Percentiles rank a stretch among this genome's conserved stretches.
Evolutionary conservation across 2,888 invertebrate species (phyloP).

Genomic region (Heliconius erato): DNA sequence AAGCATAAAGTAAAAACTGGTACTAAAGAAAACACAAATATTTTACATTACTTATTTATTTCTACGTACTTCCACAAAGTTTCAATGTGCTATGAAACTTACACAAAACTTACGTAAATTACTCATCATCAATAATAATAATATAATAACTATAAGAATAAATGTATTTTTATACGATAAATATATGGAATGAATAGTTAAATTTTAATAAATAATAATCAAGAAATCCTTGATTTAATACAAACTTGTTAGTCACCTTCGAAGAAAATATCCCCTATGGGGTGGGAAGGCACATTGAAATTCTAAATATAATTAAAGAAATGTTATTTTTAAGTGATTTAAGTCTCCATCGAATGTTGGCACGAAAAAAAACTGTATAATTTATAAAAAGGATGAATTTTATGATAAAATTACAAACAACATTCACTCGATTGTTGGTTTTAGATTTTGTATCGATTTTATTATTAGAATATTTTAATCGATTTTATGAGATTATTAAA

Average conservation of each 20-base stretch:
- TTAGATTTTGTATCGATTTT: not conserved
- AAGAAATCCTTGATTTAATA: slow-evolving; percentile 60
- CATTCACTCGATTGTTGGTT: not conserved
- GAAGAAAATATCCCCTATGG: slow-evolving; percentile 61
- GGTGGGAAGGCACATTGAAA: slow-evolving; percentile 66
- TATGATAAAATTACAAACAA: slow-evolving; percentile 18
- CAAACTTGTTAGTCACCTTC: slow-evolving; percentile 61
- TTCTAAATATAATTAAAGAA: slow-evolving; percentile 57
- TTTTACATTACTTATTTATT: slow-evolving; percentile 64
- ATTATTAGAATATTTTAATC: not conserved
- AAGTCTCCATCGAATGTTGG: slow-evolving; percentile 49
- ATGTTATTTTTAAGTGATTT: slow-evolving; percentile 48
- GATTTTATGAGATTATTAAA: not conserved
- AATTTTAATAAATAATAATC: slow-evolving; percentile 64
- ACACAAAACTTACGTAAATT: slow-evolving; percentile 65
- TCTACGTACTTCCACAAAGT: slow-evolving; percentile 80
- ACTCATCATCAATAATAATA: slow-evolving; percentile 62
- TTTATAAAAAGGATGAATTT: slow-evolving; percentile 17
- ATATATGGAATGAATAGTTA: slow-evolving; percentile 76
- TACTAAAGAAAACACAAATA: slow-evolving; percentile 45
- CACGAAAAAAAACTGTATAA: slow-evolving; percentile 52
- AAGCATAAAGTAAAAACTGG: slow-evolving; percentile 2
- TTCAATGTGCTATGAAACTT: slow-evolving; percentile 73
- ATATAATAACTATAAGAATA: slow-evolving; percentile 69
- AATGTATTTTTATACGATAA: slow-evolving; percentile 65